These are phyloP conservation scores for Plestiodon gilberti DNA, from an alignment of 2,113 vertebrate species.

Conservation along the genomic window DNA sequence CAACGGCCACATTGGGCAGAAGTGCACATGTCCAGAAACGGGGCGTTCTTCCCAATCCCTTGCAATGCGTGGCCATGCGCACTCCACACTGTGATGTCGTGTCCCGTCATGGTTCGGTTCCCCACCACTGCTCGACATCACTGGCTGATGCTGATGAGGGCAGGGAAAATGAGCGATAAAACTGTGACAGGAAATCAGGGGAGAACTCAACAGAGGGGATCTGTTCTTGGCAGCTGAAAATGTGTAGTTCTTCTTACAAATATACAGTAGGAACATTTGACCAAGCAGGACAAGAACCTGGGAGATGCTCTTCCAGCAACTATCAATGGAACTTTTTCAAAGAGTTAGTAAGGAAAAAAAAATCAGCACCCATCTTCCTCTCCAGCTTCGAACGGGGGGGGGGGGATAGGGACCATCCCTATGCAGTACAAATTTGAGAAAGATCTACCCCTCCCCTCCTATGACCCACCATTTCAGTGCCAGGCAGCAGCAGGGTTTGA, in stretches of 20 bases:
- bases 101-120: neutral
- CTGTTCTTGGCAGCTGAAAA: neutral
- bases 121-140: neutral
- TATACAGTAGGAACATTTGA: neutral
- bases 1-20: neutral
- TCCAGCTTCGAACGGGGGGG: too few relatives aligned
- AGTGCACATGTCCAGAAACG: neutral
- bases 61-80: neutral
- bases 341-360: too few relatives aligned
- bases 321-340: neutral
- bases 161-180: neutral
- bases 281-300: neutral
- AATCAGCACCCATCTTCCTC: too few relatives aligned
- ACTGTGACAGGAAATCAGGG: neutral
- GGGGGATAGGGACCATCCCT: too few relatives aligned
- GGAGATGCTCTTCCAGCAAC: neutral
- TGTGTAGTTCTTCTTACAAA: neutral
- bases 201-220: neutral
- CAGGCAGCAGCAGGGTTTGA: too few relatives aligned
- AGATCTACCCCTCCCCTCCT: too few relatives aligned
- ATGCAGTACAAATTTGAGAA: too few relatives aligned
- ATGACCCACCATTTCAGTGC: too few relatives aligned
- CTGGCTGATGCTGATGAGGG: neutral
- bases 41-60: neutral
- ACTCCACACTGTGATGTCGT: neutral